Evolutionary conservation across 2,797 vertebrate species (phyloP), one percentile per base, ranked within the genome.

Genomic region (Capromys pilorides): DNA sequence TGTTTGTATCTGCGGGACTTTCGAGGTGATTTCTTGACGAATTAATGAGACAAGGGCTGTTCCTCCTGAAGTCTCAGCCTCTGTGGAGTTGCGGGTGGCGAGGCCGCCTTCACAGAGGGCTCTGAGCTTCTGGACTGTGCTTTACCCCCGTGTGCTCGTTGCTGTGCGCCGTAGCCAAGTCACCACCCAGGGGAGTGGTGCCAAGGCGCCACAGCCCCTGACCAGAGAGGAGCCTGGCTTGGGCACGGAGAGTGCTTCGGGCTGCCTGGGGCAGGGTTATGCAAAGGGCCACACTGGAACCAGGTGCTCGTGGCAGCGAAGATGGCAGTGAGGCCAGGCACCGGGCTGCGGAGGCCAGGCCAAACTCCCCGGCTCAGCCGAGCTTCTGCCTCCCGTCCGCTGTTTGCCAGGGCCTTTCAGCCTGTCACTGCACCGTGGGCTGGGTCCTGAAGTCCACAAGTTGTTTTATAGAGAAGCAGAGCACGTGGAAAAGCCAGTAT

Each of bases 1-100:
- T 99, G 99, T 97, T 98, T 99, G 71, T 99, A 98, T 95, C 97
- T 98, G 81, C 98, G 99, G 2, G 99, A 99, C 97, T 99, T 99
- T 97, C 94, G 98, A 98, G 98, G 99, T 99, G 91, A 98, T 12
- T 84, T 0, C 1, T 5, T 93, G 28, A 6, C 2, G 0, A 91
- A 84, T 61, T 91, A 28, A 7, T 5, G 0, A 78, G 86, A 96
- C 59, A 54, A 66, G 61, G 33, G 13, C 2, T 95, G n/a, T 67
- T 86, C n/a, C 79, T 82, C 16, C 12, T 13, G 4, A 22, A 24
- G 49, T 31, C 12, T 78, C 64, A 41, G 45, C 94, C 66, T 36
- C 66, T 92, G 12, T 41, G 84, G 54, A 51, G 31, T 87, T 75
- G 33, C n/a, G 88, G 36, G 67, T 88, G 83, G 80, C 82, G 59